Evolutionary conservation across 2,797 vertebrate species (phyloP).

Genomic region (Eremophila alpestris): DNA sequence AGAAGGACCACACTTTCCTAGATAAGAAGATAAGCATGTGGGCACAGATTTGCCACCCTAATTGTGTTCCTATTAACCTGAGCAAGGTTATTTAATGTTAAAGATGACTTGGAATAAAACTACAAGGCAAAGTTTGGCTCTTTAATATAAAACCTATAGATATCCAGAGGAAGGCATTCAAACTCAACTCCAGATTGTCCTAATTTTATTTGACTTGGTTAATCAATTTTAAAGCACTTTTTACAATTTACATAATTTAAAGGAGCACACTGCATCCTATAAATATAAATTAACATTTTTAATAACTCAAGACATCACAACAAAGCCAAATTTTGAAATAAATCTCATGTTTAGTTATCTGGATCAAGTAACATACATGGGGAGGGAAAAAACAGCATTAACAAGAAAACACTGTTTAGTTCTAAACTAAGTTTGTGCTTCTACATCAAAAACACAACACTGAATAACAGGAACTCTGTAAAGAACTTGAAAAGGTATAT

Average conservation of each 20-base stretch:
- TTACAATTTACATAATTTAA: conserved; percentile 63
- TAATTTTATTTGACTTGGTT: conserved; percentile 59
- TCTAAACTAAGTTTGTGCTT: conserved; percentile 61
- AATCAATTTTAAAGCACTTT: conserved; percentile 50
- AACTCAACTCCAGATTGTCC: conserved; percentile 56
- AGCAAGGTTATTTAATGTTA: background rate
- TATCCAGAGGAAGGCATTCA: conserved; percentile 47
- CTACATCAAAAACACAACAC: conserved; percentile 51
- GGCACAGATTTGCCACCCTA: background rate
- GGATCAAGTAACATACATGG: conserved; percentile 33
- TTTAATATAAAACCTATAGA: background rate
- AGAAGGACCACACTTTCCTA: background rate
- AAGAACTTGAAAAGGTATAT: background rate
- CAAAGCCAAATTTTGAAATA: conserved; percentile 49
- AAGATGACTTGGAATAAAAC: background rate
- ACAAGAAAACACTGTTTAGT: conserved; percentile 38
- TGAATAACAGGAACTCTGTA: conserved; percentile 29
- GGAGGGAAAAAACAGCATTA: conserved; percentile 29
- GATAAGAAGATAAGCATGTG: background rate
- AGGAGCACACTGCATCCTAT: conserved; percentile 33
- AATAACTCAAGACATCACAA: conserved; percentile 57
- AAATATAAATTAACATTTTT: conserved; percentile 59
- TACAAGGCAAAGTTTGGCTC: background rate
- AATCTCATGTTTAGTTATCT: conserved; percentile 20
- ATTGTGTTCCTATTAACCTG: background rate